Percentiles rank a stretch among this genome's conserved stretches.
phyloP scores from a whole-genome alignment of 2,113 vertebrate species.

The Malurus alboscapulatus region DNA sequence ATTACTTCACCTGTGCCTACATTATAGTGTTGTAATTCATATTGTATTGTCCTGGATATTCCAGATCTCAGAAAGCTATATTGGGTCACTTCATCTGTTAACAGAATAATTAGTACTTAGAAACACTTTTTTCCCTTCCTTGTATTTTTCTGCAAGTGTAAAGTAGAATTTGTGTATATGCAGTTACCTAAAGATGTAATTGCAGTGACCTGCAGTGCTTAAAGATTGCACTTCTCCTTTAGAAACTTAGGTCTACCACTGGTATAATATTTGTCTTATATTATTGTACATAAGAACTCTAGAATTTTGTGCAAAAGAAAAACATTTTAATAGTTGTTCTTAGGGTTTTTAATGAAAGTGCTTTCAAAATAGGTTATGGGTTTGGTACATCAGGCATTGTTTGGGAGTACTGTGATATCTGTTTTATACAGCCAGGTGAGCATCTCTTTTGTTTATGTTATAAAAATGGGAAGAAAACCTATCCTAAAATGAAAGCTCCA shows the following conservation, averaged over 20 bases:
- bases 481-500: background rate
- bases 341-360: background rate
- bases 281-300: background rate
- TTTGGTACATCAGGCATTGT: background rate
- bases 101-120: background rate
- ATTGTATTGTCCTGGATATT: background rate
- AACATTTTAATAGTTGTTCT: background rate
- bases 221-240: background rate
- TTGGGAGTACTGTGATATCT: background rate
- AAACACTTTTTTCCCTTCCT: background rate
- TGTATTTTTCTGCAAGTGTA: background rate
- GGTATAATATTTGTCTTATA: background rate
- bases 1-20: accelerated
- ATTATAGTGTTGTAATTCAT: background rate
- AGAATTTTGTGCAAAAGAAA: background rate
- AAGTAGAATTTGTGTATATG: background rate
- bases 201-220: background rate
- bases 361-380: background rate
- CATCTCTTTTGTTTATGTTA: background rate
- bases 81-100: background rate
- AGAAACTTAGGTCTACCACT: background rate
- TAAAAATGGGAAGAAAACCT: background rate
- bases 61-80: background rate
- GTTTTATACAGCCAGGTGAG: background rate
- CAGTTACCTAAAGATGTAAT: background rate